Evolutionary conservation across 2,888 invertebrate genomes (phyloP), one percentile per base, ranked within the genome.

Genomic region (Creontiades dilutus): DNA sequence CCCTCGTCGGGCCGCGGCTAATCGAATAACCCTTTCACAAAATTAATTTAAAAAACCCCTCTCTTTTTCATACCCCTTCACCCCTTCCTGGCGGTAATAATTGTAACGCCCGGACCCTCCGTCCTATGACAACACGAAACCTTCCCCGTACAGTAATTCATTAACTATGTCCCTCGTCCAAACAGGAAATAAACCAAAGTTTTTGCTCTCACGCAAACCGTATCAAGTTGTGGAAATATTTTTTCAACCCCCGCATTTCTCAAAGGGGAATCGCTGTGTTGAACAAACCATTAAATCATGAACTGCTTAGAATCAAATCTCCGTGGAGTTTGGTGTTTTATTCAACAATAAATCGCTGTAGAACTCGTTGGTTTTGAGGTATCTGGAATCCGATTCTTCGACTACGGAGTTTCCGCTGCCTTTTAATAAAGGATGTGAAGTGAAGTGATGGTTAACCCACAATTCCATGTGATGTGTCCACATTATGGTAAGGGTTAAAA

Each of bases 1-100:
- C 46, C 37, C 78, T 28, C 37, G n/a, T 13, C 37, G 19, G 9
- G 2, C 82, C 27, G 27, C 47, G 23, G 23, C 52, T 82, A 82
- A 82, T 82, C 82, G 82, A 82, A 82, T 82, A 82, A 82, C 82
- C 82, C 82, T 82, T 82, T 82, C 52, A 82, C 47, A 48, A 82
- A 82, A 82, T 82, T 82, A 82, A 52, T 82, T 82, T 82, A 52
- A 52, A 46, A 82, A 23, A 13, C 82, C 27, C 82, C 37, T n/a
- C 37, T 9, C n/a, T 37, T 78, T 78, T 47, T n/a, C n/a, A 9
- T 3, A 47, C 37, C 46, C 37, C 47, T 16, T 13, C 78, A 5
- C 14, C 47, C n/a, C 19, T 37, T 46, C 19, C 46, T 46, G n/a
- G 2, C 47, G 19, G 12, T 46, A 46, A 78, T 47, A 68, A 78